A percentile compares a stretch with the other conserved stretches of the same genome.
These are phyloP conservation scores for Oryzaephilus surinamensis DNA, from an alignment of 1,140 invertebrate species.

Conservation along the genomic window DNA sequence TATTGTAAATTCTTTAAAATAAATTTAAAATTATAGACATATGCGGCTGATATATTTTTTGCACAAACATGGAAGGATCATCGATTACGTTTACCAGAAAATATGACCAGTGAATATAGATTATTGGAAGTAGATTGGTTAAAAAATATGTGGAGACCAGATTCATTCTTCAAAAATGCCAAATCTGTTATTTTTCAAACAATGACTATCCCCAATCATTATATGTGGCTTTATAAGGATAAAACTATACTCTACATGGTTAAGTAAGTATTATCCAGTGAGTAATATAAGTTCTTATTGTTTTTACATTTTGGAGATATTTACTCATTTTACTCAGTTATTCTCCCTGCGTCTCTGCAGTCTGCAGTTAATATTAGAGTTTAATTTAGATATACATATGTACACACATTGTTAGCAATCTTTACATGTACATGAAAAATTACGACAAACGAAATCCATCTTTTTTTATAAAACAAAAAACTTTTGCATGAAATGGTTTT, in stretches of 20 bases:
- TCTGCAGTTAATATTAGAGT: neutral
- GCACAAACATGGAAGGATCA: slow-evolving; percentile 88
- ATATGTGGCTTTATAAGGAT: slow-evolving; percentile 79
- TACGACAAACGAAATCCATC: too few species aligned
- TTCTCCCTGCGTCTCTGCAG: too few species aligned
- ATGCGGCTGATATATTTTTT: slow-evolving; percentile 84
- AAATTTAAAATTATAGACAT: slow-evolving; percentile 50
- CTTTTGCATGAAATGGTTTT: too few species aligned
- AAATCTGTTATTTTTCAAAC: slow-evolving; percentile 87
- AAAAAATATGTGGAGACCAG: slow-evolving; percentile 84
- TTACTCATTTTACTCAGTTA: too few species aligned
- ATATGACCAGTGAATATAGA: slow-evolving; percentile 84
- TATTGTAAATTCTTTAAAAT: slow-evolving; percentile 12
- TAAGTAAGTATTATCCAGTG: slow-evolving; percentile 45
- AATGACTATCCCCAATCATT: slow-evolving; percentile 89
- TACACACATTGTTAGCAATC: too few species aligned
- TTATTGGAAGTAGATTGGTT: slow-evolving; percentile 79
- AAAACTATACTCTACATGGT: slow-evolving; percentile 84
- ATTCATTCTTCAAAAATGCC: slow-evolving; percentile 82
- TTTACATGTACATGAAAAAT: too few species aligned
- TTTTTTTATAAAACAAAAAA: too few species aligned
- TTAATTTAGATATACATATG: too few species aligned
- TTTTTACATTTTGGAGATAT: too few species aligned
- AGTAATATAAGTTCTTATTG: neutral
- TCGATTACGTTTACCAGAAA: slow-evolving; percentile 73